phyloP scores from a whole-genome alignment of 1,140 invertebrate species.

The Sitobion miscanthi region DNA sequence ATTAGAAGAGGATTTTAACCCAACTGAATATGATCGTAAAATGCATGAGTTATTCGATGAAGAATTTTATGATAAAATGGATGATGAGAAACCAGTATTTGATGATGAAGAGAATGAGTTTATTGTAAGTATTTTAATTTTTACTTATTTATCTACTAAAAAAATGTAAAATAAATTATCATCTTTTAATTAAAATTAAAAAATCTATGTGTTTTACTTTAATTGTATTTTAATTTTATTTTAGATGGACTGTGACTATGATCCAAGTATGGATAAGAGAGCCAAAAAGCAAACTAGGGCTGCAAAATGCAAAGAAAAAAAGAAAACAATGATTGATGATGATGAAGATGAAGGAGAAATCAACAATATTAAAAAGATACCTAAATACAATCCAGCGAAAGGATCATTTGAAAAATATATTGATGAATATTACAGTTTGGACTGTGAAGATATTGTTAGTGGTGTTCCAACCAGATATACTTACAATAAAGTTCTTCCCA shows the following conservation, averaged over 20 bases:
- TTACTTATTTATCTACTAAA: neutral
- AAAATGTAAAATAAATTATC: neutral
- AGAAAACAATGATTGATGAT: slow-evolving; percentile 68
- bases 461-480: slow-evolving; percentile 92
- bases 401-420: slow-evolving; percentile 86
- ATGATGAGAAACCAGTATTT: slow-evolving; percentile 58
- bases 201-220: neutral
- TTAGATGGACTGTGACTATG: slow-evolving; percentile 88
- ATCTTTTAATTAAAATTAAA: no score
- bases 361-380: slow-evolving; percentile 70
- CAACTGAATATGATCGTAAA: slow-evolving; percentile 81
- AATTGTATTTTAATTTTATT: slow-evolving; percentile 59
- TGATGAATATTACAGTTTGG: slow-evolving; percentile 92
- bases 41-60: slow-evolving; percentile 90
- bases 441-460: slow-evolving; percentile 93
- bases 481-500: slow-evolving; percentile 86
- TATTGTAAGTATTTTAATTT: slow-evolving; percentile 25
- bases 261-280: slow-evolving; percentile 65
- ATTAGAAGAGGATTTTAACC: slow-evolving; percentile 91
- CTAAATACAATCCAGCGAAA: slow-evolving; percentile 75
- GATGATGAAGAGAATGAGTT: slow-evolving; percentile 57
- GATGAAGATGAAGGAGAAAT: slow-evolving; percentile 67
- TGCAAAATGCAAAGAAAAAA: slow-evolving; percentile 65
- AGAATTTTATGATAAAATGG: slow-evolving; percentile 78
- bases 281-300: slow-evolving; percentile 56